Base-by-base conservation (phyloP, 2,888 invertebrate species). In the Caenorhabditis drosophilae region DNA sequence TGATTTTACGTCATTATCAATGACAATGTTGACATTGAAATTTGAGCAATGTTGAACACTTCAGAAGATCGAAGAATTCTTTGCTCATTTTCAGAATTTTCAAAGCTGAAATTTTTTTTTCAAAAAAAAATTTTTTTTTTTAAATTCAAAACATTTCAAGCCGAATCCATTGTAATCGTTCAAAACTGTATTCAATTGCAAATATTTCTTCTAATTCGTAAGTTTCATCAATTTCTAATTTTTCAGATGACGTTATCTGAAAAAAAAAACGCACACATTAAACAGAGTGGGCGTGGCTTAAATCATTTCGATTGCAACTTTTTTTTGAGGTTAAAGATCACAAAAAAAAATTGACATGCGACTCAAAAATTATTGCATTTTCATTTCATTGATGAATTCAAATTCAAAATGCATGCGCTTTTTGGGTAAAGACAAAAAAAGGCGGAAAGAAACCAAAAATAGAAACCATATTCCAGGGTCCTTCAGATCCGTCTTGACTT, bases 381-480 rank as follows among this genome's bases (percentile, higher is more conserved):
- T n/a, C n/a, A n/a, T n/a, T n/a, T n/a, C n/a, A n/a, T n/a, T n/a
- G n/a, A n/a, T n/a, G n/a, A n/a, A n/a, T n/a, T n/a, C n/a, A n/a
- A n/a, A n/a, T n/a, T n/a, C n/a, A n/a, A n/a, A n/a, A n/a, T n/a
- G n/a, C n/a, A n/a, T n/a, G n/a, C n/a, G n/a, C n/a, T n/a, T n/a
- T n/a, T n/a, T n/a, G n/a, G n/a, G n/a, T n/a, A n/a, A n/a, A n/a
- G n/a, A n/a, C n/a, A n/a, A n/a, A n/a, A n/a, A n/a, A n/a, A n/a
- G n/a, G n/a, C n/a, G n/a, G n/a, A n/a, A n/a, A n/a, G n/a, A n/a
- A n/a, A n/a, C n/a, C n/a, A n/a, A n/a, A n/a, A n/a, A n/a, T n/a
- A n/a, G n/a, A n/a, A n/a, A 77, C 77, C 69, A 75, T 47, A 53
- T 60, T 68, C 77, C 77, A 77, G 0, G 76, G 71, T 9, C 75